These are phyloP conservation scores for Apteryx mantelli DNA, from an alignment of 2,113 vertebrate genomes.

Conservation along the genomic window DNA sequence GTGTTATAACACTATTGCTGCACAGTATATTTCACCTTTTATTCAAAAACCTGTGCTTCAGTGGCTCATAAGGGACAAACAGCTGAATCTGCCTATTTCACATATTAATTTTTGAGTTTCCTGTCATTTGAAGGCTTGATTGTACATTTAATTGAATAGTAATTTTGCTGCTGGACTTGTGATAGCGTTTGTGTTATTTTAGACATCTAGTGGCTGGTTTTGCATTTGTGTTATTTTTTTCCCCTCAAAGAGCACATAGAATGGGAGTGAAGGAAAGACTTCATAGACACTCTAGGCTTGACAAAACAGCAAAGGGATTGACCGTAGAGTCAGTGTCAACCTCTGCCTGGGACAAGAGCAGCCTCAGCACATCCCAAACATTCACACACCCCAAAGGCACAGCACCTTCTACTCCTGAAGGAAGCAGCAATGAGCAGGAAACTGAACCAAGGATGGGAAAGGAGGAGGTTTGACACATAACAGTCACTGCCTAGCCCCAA, in stretches of 20 bases:
- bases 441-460: neutral
- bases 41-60: neutral
- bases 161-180: neutral
- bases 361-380: neutral
- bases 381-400: neutral
- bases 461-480: neutral
- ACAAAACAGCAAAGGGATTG: neutral
- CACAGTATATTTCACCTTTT: neutral
- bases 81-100: neutral
- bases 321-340: neutral
- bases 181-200: neutral
- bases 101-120: neutral
- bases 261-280: neutral
- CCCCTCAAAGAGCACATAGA: neutral
- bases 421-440: neutral
- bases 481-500: neutral
- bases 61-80: neutral
- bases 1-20: neutral
- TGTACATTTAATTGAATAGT: neutral
- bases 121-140: neutral
- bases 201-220: neutral
- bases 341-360: neutral
- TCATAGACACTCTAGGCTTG: neutral
- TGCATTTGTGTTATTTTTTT: neutral
- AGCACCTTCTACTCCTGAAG: neutral